Conservation (phyloP, 2,113 vertebrate species). For the Todiramphus saurophagus region DNA sequence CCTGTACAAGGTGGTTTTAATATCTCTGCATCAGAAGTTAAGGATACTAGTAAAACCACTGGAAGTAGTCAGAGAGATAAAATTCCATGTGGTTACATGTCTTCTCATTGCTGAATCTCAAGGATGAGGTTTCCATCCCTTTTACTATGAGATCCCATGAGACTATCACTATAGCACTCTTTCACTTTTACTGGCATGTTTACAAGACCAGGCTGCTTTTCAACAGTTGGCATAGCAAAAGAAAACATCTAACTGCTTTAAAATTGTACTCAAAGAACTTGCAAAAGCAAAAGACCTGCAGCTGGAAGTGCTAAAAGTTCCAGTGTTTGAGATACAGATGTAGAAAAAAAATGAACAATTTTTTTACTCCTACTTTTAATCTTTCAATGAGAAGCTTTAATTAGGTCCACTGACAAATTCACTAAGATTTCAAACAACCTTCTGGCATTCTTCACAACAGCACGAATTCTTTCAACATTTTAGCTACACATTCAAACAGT, state of each 20-base stretch:
- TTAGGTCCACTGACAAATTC: background rate
- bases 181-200: background rate
- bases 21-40: constrained; percentile 29
- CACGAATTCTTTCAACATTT: background rate
- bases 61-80: background rate
- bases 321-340: background rate
- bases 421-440: background rate
- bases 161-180: background rate
- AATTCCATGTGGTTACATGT: background rate
- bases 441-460: background rate
- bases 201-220: background rate
- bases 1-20: constrained; percentile 14
- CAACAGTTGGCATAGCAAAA: background rate
- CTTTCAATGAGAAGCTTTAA: background rate
- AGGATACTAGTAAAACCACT: background rate
- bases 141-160: background rate
- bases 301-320: background rate
- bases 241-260: background rate
- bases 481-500: background rate
- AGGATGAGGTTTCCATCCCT: constrained; percentile 19
- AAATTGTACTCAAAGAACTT: background rate
- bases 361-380: background rate
- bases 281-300: background rate
- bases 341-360: background rate
- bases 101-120: background rate